These are phyloP conservation scores for Sesia apiformis DNA, from an alignment of 2,888 invertebrate genomes.

Conservation along the genomic window DNA sequence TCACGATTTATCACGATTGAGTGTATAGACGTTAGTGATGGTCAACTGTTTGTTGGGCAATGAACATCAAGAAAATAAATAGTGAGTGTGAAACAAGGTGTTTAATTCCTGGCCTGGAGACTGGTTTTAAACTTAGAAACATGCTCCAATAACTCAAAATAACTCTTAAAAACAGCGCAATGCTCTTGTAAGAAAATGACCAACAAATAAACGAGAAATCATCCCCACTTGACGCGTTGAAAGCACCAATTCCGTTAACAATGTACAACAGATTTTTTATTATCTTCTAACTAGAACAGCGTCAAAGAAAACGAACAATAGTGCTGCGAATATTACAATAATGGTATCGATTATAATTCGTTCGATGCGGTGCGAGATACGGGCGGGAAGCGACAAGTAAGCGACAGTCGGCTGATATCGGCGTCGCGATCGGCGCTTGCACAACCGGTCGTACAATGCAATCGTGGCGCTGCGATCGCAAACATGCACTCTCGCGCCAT, in stretches of 20 bases:
- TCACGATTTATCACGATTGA: no score
- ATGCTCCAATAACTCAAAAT: no score
- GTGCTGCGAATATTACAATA: slow-evolving; percentile 68
- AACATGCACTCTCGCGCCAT: slow-evolving; percentile 64
- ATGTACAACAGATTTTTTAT: slow-evolving; percentile 1
- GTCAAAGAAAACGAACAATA: slow-evolving; percentile 38
- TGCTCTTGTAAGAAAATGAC: no score
- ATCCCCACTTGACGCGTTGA: slow-evolving; percentile 5
- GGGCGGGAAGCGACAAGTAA: slow-evolving; percentile 63
- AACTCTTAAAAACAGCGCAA: no score
- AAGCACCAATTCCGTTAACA: slow-evolving; percentile 9
- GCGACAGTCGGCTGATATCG: slow-evolving; percentile 67
- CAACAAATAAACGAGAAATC: neutral
- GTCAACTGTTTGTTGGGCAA: no score
- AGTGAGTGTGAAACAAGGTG: no score
- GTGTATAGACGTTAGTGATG: no score
- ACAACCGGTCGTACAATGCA: slow-evolving; percentile 61
- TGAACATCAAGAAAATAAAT: no score
- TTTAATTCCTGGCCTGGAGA: no score
- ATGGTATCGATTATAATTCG: slow-evolving; percentile 75
- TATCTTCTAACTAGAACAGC: neutral
- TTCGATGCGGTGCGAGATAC: slow-evolving; percentile 66
- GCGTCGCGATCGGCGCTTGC: slow-evolving; percentile 61
- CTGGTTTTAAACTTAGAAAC: no score
- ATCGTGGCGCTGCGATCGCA: slow-evolving; percentile 64